Evolutionary conservation across 1,140 invertebrate species (phyloP).

Genomic region (Ylistrum balloti): DNA sequence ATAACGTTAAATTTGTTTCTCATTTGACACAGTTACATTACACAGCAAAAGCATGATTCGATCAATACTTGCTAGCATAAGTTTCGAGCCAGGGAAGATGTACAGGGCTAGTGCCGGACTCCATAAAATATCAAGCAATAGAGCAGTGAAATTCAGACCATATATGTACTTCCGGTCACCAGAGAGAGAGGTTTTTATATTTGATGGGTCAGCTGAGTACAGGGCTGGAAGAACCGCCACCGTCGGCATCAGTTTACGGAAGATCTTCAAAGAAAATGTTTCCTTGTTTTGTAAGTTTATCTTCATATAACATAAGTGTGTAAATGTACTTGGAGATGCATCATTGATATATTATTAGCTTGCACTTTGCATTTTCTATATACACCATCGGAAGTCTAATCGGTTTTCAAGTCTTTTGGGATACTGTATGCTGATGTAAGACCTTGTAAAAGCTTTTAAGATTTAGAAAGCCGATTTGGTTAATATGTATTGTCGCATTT

Average conservation of each 20-base stretch:
- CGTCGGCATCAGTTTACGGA: neutral
- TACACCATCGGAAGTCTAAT: too few species aligned
- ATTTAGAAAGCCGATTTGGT: too few species aligned
- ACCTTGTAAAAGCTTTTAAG: too few species aligned
- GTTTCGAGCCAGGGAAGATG: slow-evolving; percentile 56
- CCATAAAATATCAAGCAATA: slow-evolving; percentile 58
- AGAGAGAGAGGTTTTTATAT: slow-evolving; percentile 54
- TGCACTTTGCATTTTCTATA: too few species aligned
- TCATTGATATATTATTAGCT: too few species aligned
- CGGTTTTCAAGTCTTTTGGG: too few species aligned
- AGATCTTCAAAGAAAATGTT: neutral
- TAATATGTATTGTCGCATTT: too few species aligned
- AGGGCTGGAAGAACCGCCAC: slow-evolving; percentile 50
- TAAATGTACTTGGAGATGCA: too few species aligned
- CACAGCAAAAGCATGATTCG: slow-evolving; percentile 54
- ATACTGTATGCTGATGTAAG: too few species aligned
- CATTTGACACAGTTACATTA: slow-evolving; percentile 51
- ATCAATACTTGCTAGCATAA: slow-evolving; percentile 52
- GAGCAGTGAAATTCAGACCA: slow-evolving; percentile 58
- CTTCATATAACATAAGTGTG: neutral
- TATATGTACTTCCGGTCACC: slow-evolving; percentile 60
- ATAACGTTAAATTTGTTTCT: neutral
- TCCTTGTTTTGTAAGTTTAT: neutral
- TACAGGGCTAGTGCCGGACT: slow-evolving; percentile 58
- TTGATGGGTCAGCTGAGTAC: slow-evolving; percentile 58